These are phyloP conservation scores for Halyomorpha halys DNA, from an alignment of 1,140 invertebrate species.

Conservation along the genomic window DNA sequence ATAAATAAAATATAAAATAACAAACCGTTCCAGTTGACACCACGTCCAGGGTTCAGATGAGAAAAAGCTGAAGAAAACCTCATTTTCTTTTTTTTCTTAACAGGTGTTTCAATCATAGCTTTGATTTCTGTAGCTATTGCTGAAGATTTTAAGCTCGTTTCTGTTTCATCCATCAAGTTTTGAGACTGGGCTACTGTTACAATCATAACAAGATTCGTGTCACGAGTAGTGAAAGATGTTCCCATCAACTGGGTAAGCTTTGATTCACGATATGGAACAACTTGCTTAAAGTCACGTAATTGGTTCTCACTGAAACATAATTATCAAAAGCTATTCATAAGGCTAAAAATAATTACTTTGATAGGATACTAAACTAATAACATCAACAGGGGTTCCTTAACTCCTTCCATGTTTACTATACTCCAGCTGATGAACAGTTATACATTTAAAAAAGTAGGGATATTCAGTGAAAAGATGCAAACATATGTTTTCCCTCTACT, in stretches of 20 bases:
- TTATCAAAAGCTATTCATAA: not conserved
- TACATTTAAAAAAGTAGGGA: too few species aligned
- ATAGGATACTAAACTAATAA: too few species aligned
- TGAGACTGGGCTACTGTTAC: conserved; percentile 67
- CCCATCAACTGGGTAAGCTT: conserved; percentile 69
- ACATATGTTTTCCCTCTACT: too few species aligned
- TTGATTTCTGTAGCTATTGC: conserved; percentile 45
- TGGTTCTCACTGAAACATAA: conserved; percentile 36
- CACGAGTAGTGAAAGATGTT: conserved; percentile 50
- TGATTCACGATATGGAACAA: conserved; percentile 65
- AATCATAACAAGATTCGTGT: conserved; percentile 59
- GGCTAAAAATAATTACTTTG: not conserved
- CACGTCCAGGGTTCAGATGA: not conserved
- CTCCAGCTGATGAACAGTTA: too few species aligned
- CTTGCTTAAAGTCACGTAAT: conserved; percentile 34
- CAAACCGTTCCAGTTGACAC: not conserved
- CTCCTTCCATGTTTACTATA: too few species aligned
- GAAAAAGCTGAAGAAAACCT: not conserved
- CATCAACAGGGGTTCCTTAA: too few species aligned
- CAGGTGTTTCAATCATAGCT: not conserved
- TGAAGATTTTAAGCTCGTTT: conserved; percentile 64
- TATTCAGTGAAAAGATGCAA: too few species aligned
- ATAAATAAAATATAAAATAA: not conserved
- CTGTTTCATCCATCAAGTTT: conserved; percentile 64
- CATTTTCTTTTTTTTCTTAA: not conserved